Base-by-base conservation (phyloP, 2,888 invertebrate species). In the Clepsis dumicolana region DNA sequence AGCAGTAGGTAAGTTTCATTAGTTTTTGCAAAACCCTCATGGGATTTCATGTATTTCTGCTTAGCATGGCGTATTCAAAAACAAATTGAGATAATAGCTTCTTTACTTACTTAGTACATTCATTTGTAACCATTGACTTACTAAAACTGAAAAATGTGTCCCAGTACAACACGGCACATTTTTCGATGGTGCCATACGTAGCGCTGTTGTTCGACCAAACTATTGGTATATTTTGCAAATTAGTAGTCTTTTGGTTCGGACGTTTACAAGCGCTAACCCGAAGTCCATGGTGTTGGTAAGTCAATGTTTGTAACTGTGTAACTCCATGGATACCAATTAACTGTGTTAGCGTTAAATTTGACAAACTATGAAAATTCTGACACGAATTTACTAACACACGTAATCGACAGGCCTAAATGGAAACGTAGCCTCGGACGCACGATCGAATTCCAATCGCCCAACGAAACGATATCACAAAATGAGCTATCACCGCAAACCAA, bases 401-500 rank as follows among this genome's bases (percentile, higher is more conserved):
- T 21, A 48, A 16, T 54, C 27, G 27, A 18, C 1, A 21, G 25
- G 25, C 25, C n/a, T 24, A 16, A 52, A 35, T 16, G 32, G 48
- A 61, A 48, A 61, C 59, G 41, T 38, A 1, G 12, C 12, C 41
- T 24, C 21, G 38, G n/a, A 56, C 56, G 27, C 29, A 41, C 32
- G 41, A 57, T 41, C 50, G 63, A 67, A 29, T 57, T n/a, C 38
- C 50, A 67, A 67, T 50, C 67, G 29, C 38, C 38, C 44, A 25
- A 24, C 18, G 41, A 52, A 59, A 18, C 52, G 57, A 52, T 41
- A 63, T 41, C 52, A 53, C 68, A 52, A 52, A 68, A 64, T 68
- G 68, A 68, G 64, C 63, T 68, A 68, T 68, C 68, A 53, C 64
- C 64, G 64, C 68, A 64, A 68, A 64, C 68, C 64, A 68, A 68